A percentile compares a stretch with the other conserved stretches of the same genome.
These are phyloP conservation scores for Formica exsecta DNA, from an alignment of 1,140 invertebrate species.

Conservation along the genomic window DNA sequence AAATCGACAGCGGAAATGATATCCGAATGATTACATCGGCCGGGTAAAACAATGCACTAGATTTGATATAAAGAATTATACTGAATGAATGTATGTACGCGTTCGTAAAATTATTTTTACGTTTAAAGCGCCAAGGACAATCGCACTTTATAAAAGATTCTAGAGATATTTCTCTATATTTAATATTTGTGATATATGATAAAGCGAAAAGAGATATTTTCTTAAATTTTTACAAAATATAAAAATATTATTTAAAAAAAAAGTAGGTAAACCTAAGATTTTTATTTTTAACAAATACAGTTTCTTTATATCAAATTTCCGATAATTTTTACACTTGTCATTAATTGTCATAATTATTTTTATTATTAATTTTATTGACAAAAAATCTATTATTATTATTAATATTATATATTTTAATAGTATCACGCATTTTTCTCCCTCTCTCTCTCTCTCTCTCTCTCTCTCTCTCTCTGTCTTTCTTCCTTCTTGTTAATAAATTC, in stretches of 20 bases:
- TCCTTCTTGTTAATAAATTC: background rate
- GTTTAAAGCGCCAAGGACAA: background rate
- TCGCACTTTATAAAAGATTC: background rate
- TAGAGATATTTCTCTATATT: background rate
- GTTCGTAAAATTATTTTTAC: slow-evolving; percentile 35
- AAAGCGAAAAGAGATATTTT: background rate
- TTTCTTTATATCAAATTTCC: background rate
- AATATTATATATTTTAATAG: background rate
- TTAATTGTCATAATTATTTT: background rate
- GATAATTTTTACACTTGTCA: background rate
- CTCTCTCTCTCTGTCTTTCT: too few relatives aligned
- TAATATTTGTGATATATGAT: background rate
- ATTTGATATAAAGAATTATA: background rate
- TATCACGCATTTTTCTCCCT: background rate
- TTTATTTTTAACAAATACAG: background rate
- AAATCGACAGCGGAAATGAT: slow-evolving; percentile 57
- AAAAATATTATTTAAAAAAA: background rate
- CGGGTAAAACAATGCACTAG: background rate
- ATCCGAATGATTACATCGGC: slow-evolving; percentile 34
- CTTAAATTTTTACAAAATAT: background rate
- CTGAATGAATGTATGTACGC: too few relatives aligned
- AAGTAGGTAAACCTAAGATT: background rate
- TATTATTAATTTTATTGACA: background rate
- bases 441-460: too few relatives aligned
- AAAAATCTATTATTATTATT: background rate